These are phyloP conservation scores for Phrynosoma platyrhinos DNA, from an alignment of 2,113 vertebrate species.

Conservation along the genomic window DNA sequence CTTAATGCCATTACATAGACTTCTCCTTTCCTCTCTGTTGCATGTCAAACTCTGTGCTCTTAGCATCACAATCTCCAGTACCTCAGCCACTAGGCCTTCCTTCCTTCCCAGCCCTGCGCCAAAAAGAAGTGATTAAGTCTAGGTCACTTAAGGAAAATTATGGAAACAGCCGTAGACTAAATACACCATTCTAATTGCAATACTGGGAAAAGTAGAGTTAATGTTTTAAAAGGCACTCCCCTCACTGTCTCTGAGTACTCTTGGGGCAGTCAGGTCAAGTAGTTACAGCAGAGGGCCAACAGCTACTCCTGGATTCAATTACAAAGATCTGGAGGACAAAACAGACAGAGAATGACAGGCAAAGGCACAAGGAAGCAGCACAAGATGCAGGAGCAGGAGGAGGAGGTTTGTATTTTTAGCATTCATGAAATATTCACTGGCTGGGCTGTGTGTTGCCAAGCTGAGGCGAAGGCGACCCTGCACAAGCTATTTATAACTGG, in stretches of 20 bases:
- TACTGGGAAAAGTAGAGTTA: background rate
- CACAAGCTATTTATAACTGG: slow-evolving; percentile 37
- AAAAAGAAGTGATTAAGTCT: background rate
- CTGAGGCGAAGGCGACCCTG: slow-evolving; percentile 34
- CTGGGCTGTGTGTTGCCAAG: slow-evolving; percentile 20
- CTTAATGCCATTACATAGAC: background rate
- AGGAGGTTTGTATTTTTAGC: slow-evolving; percentile 44
- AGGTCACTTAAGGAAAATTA: background rate
- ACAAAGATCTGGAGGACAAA: slow-evolving; percentile 35
- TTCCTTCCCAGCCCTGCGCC: background rate
- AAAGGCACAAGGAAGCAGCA: background rate
- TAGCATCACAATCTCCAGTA: background rate
- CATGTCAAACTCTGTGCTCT: accelerated
- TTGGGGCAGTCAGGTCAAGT: background rate
- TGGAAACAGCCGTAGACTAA: background rate
- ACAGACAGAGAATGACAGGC: background rate
- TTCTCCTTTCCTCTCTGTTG: background rate
- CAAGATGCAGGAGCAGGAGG: slow-evolving; percentile 1
- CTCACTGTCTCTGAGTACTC: background rate
- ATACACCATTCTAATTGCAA: background rate
- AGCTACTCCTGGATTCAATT: background rate
- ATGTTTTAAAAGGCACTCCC: background rate
- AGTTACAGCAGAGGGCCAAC: background rate
- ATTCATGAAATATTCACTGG: slow-evolving; percentile 33
- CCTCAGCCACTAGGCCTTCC: background rate